Conservation (phyloP, 2,797 vertebrate species). For the Triplophysa yarkandensis region DNA sequence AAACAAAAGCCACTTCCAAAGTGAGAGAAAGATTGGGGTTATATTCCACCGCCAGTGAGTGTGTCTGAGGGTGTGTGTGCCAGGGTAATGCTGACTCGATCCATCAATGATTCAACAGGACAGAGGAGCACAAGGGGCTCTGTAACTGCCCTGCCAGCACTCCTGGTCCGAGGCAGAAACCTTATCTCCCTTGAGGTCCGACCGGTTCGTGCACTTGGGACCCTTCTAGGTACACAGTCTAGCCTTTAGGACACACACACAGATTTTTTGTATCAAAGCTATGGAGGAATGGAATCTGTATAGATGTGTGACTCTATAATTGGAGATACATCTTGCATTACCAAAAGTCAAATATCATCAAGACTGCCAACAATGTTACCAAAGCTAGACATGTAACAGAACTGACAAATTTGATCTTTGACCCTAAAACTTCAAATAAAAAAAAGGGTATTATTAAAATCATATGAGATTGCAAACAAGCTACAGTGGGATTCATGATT, state of each 20-base stretch:
- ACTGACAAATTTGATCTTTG: no score
- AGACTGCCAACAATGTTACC: no score
- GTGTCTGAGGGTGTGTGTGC: conserved; percentile 21
- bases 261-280: conserved; percentile 48
- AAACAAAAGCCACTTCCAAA: conserved; percentile 48
- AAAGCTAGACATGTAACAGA: no score
- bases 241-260: conserved; percentile 33
- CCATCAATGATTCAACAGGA: conserved; percentile 67
- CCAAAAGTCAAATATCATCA: no score
- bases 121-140: conserved; percentile 58
- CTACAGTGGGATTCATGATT: no score
- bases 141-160: conserved; percentile 61
- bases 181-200: conserved; percentile 58
- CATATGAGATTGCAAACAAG: no score
- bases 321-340: no score
- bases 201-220: conserved; percentile 37
- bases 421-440: no score
- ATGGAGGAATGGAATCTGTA: no score
- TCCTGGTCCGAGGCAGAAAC: conserved; percentile 63
- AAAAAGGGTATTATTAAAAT: no score
- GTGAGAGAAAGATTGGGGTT: conserved; percentile 34
- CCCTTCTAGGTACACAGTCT: conserved; percentile 53
- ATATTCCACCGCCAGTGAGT: conserved; percentile 25
- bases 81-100: conserved; percentile 59
- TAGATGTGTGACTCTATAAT: no score